These are phyloP conservation scores for Pantelozetes paolii DNA, from an alignment of 2,888 invertebrate species.

Conservation along the genomic window DNA sequence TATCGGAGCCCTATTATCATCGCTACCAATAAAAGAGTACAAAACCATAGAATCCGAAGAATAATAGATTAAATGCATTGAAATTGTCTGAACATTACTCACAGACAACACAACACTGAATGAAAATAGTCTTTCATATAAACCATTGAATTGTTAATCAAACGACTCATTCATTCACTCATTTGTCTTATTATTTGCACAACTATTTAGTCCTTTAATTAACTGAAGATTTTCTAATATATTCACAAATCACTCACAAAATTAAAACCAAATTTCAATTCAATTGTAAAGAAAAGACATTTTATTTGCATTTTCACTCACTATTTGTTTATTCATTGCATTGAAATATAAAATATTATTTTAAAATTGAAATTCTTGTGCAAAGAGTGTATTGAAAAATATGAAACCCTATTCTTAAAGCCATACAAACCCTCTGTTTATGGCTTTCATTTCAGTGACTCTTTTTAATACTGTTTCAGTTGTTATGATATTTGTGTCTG, in stretches of 20 bases:
- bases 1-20: conserved; percentile 21
- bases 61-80: neutral
- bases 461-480: neutral
- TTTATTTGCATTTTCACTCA: too few species aligned
- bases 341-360: too few species aligned
- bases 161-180: too few species aligned
- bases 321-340: too few species aligned
- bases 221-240: conserved; percentile 18
- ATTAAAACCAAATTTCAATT: neutral
- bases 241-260: neutral
- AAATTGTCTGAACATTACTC: conserved; percentile 22
- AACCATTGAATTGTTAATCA: conserved; percentile 25
- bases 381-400: too few species aligned
- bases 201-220: conserved; percentile 23
- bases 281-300: too few species aligned
- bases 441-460: conserved; percentile 1
- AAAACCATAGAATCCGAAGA: neutral
- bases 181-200: conserved; percentile 30
- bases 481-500: conserved; percentile 5
- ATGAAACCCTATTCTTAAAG: too few species aligned
- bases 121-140: neutral
- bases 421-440: neutral
- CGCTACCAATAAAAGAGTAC: neutral
- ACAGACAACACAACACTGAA: neutral
- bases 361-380: too few species aligned